Base-by-base conservation (phyloP, 2,888 invertebrate genomes). In the Plemyria rubiginata region DNA sequence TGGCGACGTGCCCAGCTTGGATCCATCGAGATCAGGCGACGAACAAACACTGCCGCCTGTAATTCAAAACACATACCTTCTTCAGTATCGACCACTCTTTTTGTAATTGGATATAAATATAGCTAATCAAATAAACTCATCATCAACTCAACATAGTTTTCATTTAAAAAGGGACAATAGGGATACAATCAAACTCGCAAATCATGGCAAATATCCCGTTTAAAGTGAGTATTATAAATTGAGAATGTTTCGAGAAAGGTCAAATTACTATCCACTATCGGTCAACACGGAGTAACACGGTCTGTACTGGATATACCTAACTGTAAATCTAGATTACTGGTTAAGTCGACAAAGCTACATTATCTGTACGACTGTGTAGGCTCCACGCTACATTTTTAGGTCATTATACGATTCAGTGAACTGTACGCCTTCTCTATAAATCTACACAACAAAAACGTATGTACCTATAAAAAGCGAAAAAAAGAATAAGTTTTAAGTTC, bases 1-100 rank as follows among this genome's bases (percentile, higher is more conserved):
- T 43, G 97, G 97, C 67, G 97, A 97, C 64, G 97, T 96, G 57
- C 96, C 96, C 63, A 95, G 92, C 77, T 95, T 94, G 72, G 94
- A 94, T 62, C 94, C 93, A 74, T 96, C 96, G 68, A 95, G 94
- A 79, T 96, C 96, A 15, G 96, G 96, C 65, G 96, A 96, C 52
- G 96, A 96, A 77, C 96, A 95, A 64, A 95, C 95, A 82, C 96
- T 96, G 67, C 95, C 95, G 77, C 95, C 96, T 96, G 87, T 1
- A 90, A 89, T 45, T 5, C 62, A 62, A 58, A 40, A 16, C 2
- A 4, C 32, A 66, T 32, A 59, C 15, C n/a, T n/a, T n/a, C n/a
- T 43, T 48, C 22, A 53, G 4, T 0, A 45, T n/a, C 2, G 8
- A 36, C 28, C 9, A 3, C 7, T 38, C 38, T 15, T 16, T 36